phyloP scores from a whole-genome alignment of 2,113 vertebrate species.

The Myrmophylax atrothorax region DNA sequence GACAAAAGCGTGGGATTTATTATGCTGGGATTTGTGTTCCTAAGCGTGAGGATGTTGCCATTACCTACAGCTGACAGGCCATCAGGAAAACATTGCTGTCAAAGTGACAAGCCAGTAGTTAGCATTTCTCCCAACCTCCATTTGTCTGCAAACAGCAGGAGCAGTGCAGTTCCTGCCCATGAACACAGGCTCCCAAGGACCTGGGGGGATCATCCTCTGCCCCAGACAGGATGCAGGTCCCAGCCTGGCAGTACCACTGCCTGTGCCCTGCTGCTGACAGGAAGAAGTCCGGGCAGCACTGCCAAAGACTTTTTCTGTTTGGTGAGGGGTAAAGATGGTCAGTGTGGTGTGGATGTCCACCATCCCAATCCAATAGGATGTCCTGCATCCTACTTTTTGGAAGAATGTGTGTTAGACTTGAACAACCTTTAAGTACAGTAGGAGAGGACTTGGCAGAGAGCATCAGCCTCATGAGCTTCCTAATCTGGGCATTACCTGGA shows the following conservation, averaged over 20 bases:
- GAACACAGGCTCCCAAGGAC: not conserved
- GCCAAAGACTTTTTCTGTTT: not conserved
- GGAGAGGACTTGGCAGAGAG: not conserved
- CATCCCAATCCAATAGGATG: not conserved
- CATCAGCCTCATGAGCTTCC: not conserved
- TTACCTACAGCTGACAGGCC: slow-evolving; percentile 43
- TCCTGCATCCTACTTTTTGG: not conserved
- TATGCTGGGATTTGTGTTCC: slow-evolving; percentile 9
- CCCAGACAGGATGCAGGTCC: rapidly evolving
- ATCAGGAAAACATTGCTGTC: slow-evolving; percentile 39
- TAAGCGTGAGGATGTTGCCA: not conserved
- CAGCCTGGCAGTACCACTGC: not conserved
- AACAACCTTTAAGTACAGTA: not conserved
- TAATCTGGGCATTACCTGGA: not conserved
- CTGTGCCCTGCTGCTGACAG: not conserved
- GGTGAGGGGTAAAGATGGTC: not conserved
- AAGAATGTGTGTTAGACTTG: not conserved
- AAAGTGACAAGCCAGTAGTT: slow-evolving; percentile 24
- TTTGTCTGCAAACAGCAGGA: not conserved
- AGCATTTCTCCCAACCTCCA: not conserved
- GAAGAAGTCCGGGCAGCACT: not conserved
- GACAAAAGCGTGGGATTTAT: slow-evolving; percentile 30
- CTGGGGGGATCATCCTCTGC: no score
- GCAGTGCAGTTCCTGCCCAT: not conserved
- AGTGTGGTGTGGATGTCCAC: not conserved